Percentiles rank a stretch among this genome's conserved stretches.
These are phyloP conservation scores for Herpetotheres cachinnans DNA, from an alignment of 2,113 vertebrate genomes.

Conservation along the genomic window DNA sequence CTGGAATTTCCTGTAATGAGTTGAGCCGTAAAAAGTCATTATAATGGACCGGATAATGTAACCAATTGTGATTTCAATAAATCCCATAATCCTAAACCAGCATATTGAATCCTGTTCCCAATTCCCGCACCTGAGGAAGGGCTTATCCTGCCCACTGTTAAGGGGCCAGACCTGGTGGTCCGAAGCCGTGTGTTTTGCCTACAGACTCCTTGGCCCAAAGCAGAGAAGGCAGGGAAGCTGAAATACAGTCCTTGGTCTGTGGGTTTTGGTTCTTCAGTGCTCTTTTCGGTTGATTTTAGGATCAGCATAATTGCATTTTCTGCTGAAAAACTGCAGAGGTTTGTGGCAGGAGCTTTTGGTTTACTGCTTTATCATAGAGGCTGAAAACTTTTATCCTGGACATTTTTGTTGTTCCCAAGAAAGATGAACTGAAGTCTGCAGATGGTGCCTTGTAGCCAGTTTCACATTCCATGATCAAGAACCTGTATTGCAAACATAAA, in stretches of 20 bases:
- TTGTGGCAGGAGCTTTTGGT: background rate
- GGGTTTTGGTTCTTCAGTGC: background rate
- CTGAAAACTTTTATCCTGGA: background rate
- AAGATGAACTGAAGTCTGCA: background rate
- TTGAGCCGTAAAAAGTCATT: too few species aligned
- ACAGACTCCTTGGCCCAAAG: background rate
- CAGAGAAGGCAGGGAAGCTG: background rate
- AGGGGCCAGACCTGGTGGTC: too few species aligned
- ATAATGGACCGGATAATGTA: too few species aligned
- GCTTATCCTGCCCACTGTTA: accelerated
- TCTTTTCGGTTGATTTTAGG: background rate
- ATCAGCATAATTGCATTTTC: background rate
- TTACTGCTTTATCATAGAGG: background rate
- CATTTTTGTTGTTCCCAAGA: background rate
- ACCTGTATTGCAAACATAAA: background rate
- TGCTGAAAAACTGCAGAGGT: background rate
- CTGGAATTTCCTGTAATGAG: too few species aligned
- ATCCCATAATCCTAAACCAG: background rate
- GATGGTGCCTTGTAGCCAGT: background rate
- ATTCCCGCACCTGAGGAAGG: background rate
- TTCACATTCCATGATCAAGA: background rate
- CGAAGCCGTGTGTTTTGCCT: background rate
- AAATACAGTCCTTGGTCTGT: background rate
- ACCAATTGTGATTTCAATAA: background rate
- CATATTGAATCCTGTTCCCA: background rate